A percentile compares a stretch with the other conserved stretches of the same genome.
Conservation (phyloP, 2,888 invertebrate species). For the Caenorhabditis plicata region DNA sequence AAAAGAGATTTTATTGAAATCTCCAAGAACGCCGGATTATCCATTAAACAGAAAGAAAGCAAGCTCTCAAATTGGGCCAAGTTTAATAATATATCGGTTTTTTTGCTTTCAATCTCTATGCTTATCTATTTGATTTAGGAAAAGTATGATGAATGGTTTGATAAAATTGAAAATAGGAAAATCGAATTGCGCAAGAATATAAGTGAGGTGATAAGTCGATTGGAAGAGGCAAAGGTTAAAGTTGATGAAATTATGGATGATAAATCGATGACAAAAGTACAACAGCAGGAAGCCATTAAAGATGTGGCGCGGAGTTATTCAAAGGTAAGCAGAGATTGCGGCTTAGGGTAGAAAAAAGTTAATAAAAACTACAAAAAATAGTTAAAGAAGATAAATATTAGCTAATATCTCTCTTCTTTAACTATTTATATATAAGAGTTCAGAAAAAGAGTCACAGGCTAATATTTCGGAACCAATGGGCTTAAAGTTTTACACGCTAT, state of each 20-base stretch:
- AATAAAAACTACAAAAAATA: too few relatives aligned
- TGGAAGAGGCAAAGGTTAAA: slow-evolving; percentile 24
- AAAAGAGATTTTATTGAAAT: slow-evolving; percentile 17
- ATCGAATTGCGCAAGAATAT: slow-evolving; percentile 27
- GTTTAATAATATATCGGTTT: slow-evolving; percentile 8
- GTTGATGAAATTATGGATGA: slow-evolving; percentile 25
- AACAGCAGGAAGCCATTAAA: slow-evolving; percentile 19
- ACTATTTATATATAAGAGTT: too few relatives aligned
- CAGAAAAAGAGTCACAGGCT: too few relatives aligned
- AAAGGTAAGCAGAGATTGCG: too few relatives aligned
- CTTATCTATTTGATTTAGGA: slow-evolving; percentile 11
- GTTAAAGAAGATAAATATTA: too few relatives aligned
- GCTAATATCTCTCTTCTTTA: too few relatives aligned
- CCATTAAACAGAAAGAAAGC: slow-evolving; percentile 25
- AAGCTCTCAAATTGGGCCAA: slow-evolving; percentile 22
- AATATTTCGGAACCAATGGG: too few relatives aligned
- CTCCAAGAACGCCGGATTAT: slow-evolving; percentile 22
- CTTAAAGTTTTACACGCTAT: too few relatives aligned
- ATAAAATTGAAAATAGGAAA: slow-evolving; percentile 11
- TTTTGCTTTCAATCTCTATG: background rate
- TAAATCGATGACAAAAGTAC: slow-evolving; percentile 20
- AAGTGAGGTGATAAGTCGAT: slow-evolving; percentile 15
- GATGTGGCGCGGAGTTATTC: slow-evolving; percentile 25
- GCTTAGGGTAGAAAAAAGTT: too few relatives aligned
- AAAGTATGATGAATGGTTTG: slow-evolving; percentile 20